Evolutionary conservation across 2,113 vertebrate genomes (phyloP).

Genomic region (Cryptotis parvus): DNA sequence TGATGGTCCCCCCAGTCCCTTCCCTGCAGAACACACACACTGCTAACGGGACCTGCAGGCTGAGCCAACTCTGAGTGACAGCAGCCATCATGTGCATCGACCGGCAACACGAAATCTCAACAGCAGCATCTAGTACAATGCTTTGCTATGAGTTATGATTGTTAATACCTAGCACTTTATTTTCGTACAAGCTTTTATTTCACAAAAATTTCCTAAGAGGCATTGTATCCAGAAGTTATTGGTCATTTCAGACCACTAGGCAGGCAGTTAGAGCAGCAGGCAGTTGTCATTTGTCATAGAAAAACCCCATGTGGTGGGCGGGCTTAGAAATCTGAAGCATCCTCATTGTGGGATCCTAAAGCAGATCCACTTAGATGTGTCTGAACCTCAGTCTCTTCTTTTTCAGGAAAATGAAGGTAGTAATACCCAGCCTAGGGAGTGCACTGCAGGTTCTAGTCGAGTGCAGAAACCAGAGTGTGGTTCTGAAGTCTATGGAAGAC

Average conservation of each 20-base stretch:
- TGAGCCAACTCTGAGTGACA: background rate
- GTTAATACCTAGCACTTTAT: slow-evolving; percentile 19
- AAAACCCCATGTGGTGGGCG: slow-evolving; percentile 8
- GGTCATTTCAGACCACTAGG: background rate
- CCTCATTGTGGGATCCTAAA: slow-evolving; percentile 9
- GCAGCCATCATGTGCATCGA: background rate
- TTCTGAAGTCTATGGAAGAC: slow-evolving; percentile 30
- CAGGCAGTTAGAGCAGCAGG: background rate
- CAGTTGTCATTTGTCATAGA: background rate
- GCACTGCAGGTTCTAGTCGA: no score
- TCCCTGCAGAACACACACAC: background rate
- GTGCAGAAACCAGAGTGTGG: no score
- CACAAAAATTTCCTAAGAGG: slow-evolving; percentile 41
- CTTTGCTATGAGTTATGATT: slow-evolving; percentile 43
- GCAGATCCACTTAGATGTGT: background rate
- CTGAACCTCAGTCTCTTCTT: slow-evolving; percentile 30
- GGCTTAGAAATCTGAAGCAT: background rate
- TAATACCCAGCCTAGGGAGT: background rate
- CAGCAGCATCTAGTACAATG: background rate
- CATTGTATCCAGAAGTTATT: slow-evolving; percentile 1
- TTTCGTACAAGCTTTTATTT: no score
- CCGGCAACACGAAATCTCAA: background rate
- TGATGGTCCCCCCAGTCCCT: background rate
- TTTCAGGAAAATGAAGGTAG: slow-evolving; percentile 8
- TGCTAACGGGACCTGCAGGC: background rate